Evolutionary conservation across 2,113 vertebrate species (phyloP), one percentile per base, ranked within the genome.

Genomic region (Plecotus auritus): DNA sequence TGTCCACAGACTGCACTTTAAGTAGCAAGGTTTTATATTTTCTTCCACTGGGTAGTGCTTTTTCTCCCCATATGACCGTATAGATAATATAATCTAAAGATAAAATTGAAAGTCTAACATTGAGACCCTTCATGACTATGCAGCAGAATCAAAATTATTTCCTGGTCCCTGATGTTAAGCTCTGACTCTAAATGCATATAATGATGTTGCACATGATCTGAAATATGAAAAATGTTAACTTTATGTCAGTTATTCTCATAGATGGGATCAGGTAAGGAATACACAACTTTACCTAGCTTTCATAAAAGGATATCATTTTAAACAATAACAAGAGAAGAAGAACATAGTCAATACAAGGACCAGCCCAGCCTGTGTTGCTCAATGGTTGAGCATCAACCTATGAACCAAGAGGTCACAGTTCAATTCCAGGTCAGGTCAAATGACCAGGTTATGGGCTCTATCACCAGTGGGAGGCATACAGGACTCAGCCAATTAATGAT

Each of bases 1-100:
- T 93, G 17, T 80, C 26, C 14, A 73, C 17, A 92, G 42, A 86
- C 40, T 78, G 28, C 4, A 81, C 1, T 83, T 61, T 45, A 73
- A 47, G 7, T 80, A 95, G 28, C 37, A 69, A 88, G 26, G 32
- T 64, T 13, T 90, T 86, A 20, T 13, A 59, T 45, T 47, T 94
- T 74, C 26, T 59, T 82, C 90, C 30, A 77, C 7, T 76, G 4
- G 67, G 1, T 67, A 35, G 32, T 94, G 35, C 5, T 93, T 28
- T 13, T 51, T 51, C 28, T 14, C 5, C 1, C 9, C 49, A 42
- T 54, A 4, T 90, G 13, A 72, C 40, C 5, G 1, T 78, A 61
- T 18, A 54, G 69, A 59, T 86, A 70, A 59, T 86, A 69, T 51
- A 92, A 77, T 87, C n/a, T 76, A 40, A 88, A 93, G 45, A 64